Base-by-base conservation (phyloP, 2,797 vertebrate genomes). In the Synanceia verrucosa region DNA sequence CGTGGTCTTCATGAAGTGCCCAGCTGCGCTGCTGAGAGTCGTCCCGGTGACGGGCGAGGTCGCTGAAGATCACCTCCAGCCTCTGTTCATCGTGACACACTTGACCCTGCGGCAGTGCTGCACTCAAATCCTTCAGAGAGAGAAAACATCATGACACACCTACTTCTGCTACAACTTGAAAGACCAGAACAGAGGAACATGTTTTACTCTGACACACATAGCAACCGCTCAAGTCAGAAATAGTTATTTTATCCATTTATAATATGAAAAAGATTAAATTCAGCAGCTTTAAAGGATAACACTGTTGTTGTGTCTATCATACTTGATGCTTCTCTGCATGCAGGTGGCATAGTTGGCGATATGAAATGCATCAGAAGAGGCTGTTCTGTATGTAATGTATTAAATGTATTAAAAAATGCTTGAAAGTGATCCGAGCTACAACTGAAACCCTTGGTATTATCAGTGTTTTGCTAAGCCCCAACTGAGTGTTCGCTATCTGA, bases 11-110 rank as follows among this genome's bases (percentile, higher is more conserved):
- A 0, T 99, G 96, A 29, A 99, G 95, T 0, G 98, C 98, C 98
- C 98, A 99, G 91, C 98, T 99, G 18, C 98, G 96, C 92, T 99
- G 98, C 92, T 99, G 98, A 1, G 98, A 95, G 3, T 99, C 98
- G 0, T 98, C 97, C 48, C 97, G 94, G 84, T 97, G 96, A 33
- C 95, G 94, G 18, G 96, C 92, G 73, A 99, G 92, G 88, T 99
- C 98, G 1, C 93, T 83, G 1, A 99, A 99, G 89, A 99, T 99
- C 81, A 99, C 97, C 84, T 99, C 97, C 86, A 99, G 92, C 16
- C 98, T 94, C 93, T 98, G 96, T 79, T 99, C 97, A 0, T 99
- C 98, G 0, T 99, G 97, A 88, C 97, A 99, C 85, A 98, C 94
- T 89, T 99, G 98, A 41, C 98, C 98, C 2, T 92, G 96, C 1